A percentile compares a stretch with the other conserved stretches of the same genome.
Evolutionary conservation across 23 tunicate species (phyloP).

Genomic region (Halocynthia aurantium): DNA sequence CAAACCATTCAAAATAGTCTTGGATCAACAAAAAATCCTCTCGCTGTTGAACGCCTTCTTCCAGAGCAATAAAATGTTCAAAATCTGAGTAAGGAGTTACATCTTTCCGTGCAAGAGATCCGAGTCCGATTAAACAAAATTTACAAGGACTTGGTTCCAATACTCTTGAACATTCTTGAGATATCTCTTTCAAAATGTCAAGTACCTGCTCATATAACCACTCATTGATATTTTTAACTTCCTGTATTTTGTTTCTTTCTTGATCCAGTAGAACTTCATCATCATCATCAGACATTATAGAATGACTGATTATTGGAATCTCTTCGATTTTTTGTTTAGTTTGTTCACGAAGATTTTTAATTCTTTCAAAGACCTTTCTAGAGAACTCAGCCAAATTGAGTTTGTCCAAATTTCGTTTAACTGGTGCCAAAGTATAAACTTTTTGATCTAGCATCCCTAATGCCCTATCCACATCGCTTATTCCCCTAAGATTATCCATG

Average conservation of each 20-base stretch:
- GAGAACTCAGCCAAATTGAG: too few relatives aligned
- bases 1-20: conserved; percentile 48
- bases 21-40: conserved; percentile 6
- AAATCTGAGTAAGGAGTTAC: conserved; percentile 53
- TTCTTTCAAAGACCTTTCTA: not conserved
- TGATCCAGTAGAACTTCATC: conserved; percentile 6
- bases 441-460: too few relatives aligned
- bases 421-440: too few relatives aligned
- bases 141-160: too few relatives aligned
- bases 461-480: not conserved
- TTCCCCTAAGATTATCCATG: not conserved
- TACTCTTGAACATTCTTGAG: too few relatives aligned
- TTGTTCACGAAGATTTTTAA: not conserved
- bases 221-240: too few relatives aligned
- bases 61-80: conserved; percentile 27
- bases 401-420: too few relatives aligned
- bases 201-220: too few relatives aligned
- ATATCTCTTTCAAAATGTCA: too few relatives aligned
- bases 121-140: too few relatives aligned
- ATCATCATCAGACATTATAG: conserved; percentile 7
- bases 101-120: too few relatives aligned
- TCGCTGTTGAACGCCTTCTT: conserved; percentile 23
- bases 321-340: not conserved
- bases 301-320: not conserved
- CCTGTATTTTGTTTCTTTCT: conserved; percentile 10